Evolutionary conservation across 2,797 vertebrate species (phyloP), one percentile per base, ranked within the genome.

Genomic region (Spinibarbus caldwelli): DNA sequence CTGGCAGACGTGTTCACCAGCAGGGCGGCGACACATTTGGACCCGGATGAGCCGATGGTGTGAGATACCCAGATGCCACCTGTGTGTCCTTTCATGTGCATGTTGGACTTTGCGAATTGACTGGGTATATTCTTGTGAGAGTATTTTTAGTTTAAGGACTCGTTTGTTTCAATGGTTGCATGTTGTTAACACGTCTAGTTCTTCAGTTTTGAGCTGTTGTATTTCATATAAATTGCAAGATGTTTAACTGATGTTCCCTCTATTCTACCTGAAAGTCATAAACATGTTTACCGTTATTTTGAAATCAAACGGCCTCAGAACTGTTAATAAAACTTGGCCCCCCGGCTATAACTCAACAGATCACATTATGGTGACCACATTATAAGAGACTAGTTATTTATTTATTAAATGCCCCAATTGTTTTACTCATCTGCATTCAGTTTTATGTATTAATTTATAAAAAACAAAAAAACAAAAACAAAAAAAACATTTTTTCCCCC

Each of bases 1-100:
- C 82, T 99, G 90, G 98, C 97, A 2, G 98, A 99, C 80, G 96
- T 99, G 82, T 98, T 99, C 92, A 95, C 96, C 82, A 96, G 94
- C 82, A 96, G 97, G 91, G 93, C 95, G 0, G 90, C 95, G 0
- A 90, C 97, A n/a, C 90, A 96, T 87, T 95, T 97, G 47, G 97
- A 99, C 88, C 93, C 95, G 1, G 98, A 99, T 66, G 98, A 99
- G n/a, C 95, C 96, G 0, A 94, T 97, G 82, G 94, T 95, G 54
- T 99, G 95, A 94, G 36, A 62, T 6, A 38, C 15, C 1, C 43
- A 72, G 70, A 31, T 7, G 62, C 2, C 5, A 21, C 43, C 41
- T n/a, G 49, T 8, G 0, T 11, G n/a, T 15, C 29, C 0, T 52
- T 49, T 41, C 6, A n/a, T 57, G 38, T 57, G 34, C 47, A 57